Evolutionary conservation across 2,888 invertebrate species (phyloP).

Genomic region (Cancer borealis): DNA sequence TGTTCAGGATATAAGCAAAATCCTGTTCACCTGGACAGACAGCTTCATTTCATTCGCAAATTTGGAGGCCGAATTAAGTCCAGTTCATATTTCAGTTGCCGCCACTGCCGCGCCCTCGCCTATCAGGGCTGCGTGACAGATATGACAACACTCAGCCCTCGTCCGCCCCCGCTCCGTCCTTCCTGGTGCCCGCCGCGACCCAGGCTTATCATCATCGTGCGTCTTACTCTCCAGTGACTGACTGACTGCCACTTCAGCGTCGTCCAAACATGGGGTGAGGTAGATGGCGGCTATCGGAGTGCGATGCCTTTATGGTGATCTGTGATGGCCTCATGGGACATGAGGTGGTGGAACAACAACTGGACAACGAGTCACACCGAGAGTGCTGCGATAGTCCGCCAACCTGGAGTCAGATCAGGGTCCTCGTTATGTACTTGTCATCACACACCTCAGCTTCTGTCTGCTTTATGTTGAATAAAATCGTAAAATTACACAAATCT

Average conservation of each 20-base stretch:
- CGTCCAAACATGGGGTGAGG: not conserved
- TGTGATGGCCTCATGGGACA: not conserved
- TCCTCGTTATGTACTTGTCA: not conserved
- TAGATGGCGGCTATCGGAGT: slow-evolving; percentile 17
- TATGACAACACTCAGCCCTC: not conserved
- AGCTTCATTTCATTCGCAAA: not conserved
- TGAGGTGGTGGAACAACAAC: not conserved
- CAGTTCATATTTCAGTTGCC: not conserved
- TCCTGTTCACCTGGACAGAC: not conserved
- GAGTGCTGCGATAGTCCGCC: slow-evolving; percentile 5
- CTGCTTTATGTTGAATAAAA: not conserved
- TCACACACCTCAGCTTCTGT: not conserved
- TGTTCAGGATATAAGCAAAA: not conserved
- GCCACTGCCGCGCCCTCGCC: not conserved
- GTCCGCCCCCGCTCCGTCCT: not conserved
- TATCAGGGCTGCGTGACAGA: slow-evolving; percentile 1
- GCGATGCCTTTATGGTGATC: slow-evolving; percentile 33
- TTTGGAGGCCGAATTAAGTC: not conserved
- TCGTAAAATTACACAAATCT: not conserved
- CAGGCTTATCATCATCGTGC: slow-evolving; percentile 29
- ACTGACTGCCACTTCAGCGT: slow-evolving; percentile 27
- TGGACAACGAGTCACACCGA: not conserved
- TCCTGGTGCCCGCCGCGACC: slow-evolving; percentile 7
- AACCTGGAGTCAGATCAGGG: not conserved
- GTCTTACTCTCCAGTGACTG: slow-evolving; percentile 34